Evolutionary conservation across 2,888 invertebrate species (phyloP), one percentile per base, ranked within the genome.

Genomic region (Platycnemis pennipes): DNA sequence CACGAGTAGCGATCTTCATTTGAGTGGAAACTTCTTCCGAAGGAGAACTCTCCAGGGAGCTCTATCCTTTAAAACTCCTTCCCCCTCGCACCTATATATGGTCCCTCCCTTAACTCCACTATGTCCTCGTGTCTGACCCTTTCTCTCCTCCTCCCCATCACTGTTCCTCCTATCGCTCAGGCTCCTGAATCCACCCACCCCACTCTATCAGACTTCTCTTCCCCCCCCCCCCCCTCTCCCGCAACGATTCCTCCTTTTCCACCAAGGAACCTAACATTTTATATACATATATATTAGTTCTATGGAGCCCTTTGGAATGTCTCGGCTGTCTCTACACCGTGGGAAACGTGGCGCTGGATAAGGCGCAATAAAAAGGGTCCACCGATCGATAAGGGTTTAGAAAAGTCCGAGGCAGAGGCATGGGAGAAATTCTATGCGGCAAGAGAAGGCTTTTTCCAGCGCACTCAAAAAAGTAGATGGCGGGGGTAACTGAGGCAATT

Each of bases 21-120:
- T 77, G 69, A 88, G 49, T 37, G 88, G 53, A 88, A 53, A 49
- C 53, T 88, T 88, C 49, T 88, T 88, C 49, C 31, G 46, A 46
- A 46, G 49, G 56, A 56, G 31, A n/a, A n/a, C n/a, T n/a, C 42
- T 63, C 63, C 63, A 45, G 46, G 13, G 49, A 49, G 49, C 49
- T 46, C 45, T 45, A 44, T 49, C 44, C 49, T 37, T 42, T 3
- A 3, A 37, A 56, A 7, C 42, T 11, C n/a, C 26, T 22, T 44
- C 56, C 56, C 91, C 26, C 13, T n/a, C 44, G 0, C 42, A n/a
- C 42, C 26, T 31, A n/a, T n/a, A n/a, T n/a, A n/a, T n/a, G n/a
- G n/a, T n/a, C n/a, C n/a, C n/a, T 8, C 11, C 42, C 13, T 37
- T 11, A 53, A 53, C 46, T 16, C 49, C 7, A 86, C 26, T 46